Evolutionary conservation across 2,888 invertebrate species (phyloP), one percentile per base, ranked within the genome.

Genomic region (Mactromeris polynyma): DNA sequence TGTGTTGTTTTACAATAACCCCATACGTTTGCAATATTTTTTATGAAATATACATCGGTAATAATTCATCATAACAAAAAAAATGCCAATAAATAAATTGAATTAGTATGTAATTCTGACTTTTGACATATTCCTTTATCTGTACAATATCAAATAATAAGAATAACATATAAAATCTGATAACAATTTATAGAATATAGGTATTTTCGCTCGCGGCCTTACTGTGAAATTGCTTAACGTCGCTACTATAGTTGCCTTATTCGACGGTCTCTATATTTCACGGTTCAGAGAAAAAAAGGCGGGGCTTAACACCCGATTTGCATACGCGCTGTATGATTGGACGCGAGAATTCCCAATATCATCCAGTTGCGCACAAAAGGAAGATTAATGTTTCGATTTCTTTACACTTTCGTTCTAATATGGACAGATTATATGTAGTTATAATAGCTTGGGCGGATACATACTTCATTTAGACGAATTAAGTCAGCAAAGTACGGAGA

Each of bases 51-150:
- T 51, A 73, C 58, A 81, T 86, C 81, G 54, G 51, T 86, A 51
- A 82, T 78, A 78, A 82, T 36, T 86, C 73, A 86, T 82, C 82
- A 81, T 80, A 36, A 54, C 54, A 19, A 78, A 79, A n/a, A n/a
- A 83, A 83, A 86, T 86, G 82, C 58, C 78, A 83, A 90, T 88
- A 88, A 88, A 88, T 90, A 89, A 86, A 90, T 84, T 87, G 87
- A 89, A 89, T 91, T 91, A 89, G 87, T 85, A 87, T 87, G 85
- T 91, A 87, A 91, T 87, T 83, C 89, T 87, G 85, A 89, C 89
- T 90, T 90, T 82, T 92, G 92, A 89, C 92, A 90, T 87, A 77
- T 90, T 81, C 78, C 86, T 80, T 89, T 90, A 90, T 90, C 90
- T 79, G 78, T 64, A 87, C 86, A 69, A 86, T 86, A 88, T 87